Conservation (phyloP, 2,888 invertebrate genomes). For the Diloba caeruleocephala region DNA sequence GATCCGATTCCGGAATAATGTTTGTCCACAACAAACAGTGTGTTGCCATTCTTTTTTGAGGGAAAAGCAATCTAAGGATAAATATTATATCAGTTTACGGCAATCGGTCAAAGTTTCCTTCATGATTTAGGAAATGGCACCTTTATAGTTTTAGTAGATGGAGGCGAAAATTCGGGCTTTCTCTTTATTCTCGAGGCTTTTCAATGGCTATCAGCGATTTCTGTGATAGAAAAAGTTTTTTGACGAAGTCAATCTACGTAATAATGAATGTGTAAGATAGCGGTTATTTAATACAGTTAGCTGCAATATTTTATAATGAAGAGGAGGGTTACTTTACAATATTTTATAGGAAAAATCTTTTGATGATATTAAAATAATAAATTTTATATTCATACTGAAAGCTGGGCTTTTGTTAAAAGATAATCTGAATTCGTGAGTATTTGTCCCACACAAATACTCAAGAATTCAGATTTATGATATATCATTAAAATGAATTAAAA, state of each 20-base stretch:
- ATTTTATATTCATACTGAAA: conserved; percentile 1
- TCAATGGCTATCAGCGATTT: conserved; percentile 46
- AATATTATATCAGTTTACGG: conserved; percentile 66
- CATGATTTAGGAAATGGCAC: conserved; percentile 58
- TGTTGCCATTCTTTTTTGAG: conserved; percentile 59
- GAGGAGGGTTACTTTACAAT: not conserved
- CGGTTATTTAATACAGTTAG: conserved; percentile 11
- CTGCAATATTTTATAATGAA: too few relatives aligned
- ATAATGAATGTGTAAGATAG: conserved; percentile 31
- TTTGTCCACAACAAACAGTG: conserved; percentile 64
- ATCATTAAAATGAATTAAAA: too few relatives aligned
- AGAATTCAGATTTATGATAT: too few relatives aligned
- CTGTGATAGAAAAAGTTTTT: conserved; percentile 51
- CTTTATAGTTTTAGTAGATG: conserved; percentile 57
- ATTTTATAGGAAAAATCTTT: conserved; percentile 18
- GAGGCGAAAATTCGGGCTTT: conserved; percentile 43
- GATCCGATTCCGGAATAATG: conserved; percentile 61
- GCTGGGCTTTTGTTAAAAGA: too few relatives aligned
- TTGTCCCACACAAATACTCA: too few relatives aligned
- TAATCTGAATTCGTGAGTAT: too few relatives aligned
- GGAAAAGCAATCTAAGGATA: conserved; percentile 66
- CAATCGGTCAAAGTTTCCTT: conserved; percentile 63
- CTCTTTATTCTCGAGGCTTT: conserved; percentile 30
- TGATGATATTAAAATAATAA: not conserved
- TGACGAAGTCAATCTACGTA: conserved; percentile 32